Percentiles rank a stretch among this genome's conserved stretches.
These are phyloP conservation scores for Opisthocomus hoazin DNA, from an alignment of 2,113 vertebrate genomes.

Conservation along the genomic window DNA sequence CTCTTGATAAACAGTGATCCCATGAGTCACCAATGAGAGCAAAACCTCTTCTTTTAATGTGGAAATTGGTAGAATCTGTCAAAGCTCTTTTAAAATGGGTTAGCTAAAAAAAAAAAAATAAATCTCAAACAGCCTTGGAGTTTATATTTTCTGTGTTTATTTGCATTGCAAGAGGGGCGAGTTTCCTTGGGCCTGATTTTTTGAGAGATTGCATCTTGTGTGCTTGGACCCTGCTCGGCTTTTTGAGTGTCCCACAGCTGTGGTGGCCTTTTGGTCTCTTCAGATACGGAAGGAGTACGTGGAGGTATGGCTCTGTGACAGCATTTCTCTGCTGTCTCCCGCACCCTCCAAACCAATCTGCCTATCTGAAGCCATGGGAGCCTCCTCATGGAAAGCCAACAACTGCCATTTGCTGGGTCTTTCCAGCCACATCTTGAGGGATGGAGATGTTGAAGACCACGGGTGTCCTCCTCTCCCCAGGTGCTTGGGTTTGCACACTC, in stretches of 20 bases:
- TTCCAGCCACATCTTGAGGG: background rate
- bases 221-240: background rate
- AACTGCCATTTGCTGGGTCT: background rate
- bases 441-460: background rate
- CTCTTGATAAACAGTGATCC: conserved; percentile 2
- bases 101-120: background rate
- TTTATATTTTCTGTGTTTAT: background rate
- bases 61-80: background rate
- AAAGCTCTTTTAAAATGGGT: background rate
- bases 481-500: background rate
- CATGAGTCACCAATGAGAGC: background rate
- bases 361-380: background rate
- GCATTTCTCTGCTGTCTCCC: background rate
- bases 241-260: background rate
- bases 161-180: background rate
- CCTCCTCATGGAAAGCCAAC: background rate
- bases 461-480: background rate
- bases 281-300: rapidly evolving
- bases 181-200: background rate
- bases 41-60: background rate
- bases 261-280: background rate
- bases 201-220: background rate
- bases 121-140: background rate
- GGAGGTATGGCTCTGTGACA: background rate
- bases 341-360: rapidly evolving